Percentiles rank a stretch among this genome's conserved stretches.
Evolutionary conservation across 2,797 vertebrate genomes (phyloP).

Genomic region (Sebastes vulpes): DNA sequence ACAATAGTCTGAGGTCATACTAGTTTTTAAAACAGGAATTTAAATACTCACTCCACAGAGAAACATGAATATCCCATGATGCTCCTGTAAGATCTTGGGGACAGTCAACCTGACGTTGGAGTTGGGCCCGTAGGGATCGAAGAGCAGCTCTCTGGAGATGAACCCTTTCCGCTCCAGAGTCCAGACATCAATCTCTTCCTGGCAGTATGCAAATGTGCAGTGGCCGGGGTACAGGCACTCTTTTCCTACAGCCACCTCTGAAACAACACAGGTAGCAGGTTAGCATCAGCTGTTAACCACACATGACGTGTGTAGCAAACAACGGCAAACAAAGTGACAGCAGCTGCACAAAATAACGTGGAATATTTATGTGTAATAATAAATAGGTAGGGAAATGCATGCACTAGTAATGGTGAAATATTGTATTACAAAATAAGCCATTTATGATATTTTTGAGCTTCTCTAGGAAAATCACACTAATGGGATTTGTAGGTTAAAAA

Average conservation of each 20-base stretch:
- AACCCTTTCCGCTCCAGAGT: conserved; percentile 95
- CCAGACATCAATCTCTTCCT: conserved; percentile 99
- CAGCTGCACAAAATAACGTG: background rate
- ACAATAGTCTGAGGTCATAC: background rate
- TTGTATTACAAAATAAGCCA: background rate
- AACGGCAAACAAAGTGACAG: background rate
- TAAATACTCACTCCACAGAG: conserved; percentile 91
- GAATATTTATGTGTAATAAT: background rate
- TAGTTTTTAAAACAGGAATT: background rate
- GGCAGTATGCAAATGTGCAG: conserved; percentile 97
- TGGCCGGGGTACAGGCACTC: conserved; percentile 95
- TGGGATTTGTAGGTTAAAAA: background rate
- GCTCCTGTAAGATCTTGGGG: conserved; percentile 93
- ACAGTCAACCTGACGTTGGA: conserved; percentile 91
- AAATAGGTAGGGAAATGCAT: background rate
- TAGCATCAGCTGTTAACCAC: background rate
- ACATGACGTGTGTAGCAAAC: background rate
- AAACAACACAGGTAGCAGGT: conserved; percentile 30
- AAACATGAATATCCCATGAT: conserved; percentile 96
- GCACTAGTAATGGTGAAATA: background rate
- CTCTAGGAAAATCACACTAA: background rate
- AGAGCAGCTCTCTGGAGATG: conserved; percentile 93
- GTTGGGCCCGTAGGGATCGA: conserved; percentile 87
- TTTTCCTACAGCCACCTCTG: conserved; percentile 94
- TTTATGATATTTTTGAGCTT: background rate